phyloP scores from a whole-genome alignment of 2,888 invertebrate genomes.

The Auanema sp. region DNA sequence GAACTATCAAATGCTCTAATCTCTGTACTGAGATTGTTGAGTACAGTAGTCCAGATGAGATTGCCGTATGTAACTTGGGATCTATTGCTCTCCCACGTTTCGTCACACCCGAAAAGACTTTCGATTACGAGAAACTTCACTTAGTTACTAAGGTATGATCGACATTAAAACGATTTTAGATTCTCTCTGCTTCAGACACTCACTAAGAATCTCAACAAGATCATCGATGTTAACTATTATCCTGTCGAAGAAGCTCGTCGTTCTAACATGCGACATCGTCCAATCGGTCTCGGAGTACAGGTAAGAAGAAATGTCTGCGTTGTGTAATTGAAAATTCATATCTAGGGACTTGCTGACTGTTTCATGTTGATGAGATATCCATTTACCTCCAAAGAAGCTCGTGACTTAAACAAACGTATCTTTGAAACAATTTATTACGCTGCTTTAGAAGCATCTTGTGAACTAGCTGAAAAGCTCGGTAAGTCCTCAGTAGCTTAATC shows the following conservation, averaged over 20 bases:
- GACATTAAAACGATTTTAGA: too few relatives aligned
- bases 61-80: conserved; percentile 96
- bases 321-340: too few relatives aligned
- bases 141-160: conserved; percentile 70
- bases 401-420: conserved; percentile 85
- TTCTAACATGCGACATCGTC: conserved; percentile 80
- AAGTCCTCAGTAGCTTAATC: neutral
- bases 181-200: conserved; percentile 74
- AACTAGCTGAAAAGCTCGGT: conserved; percentile 82
- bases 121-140: conserved; percentile 84
- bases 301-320: conserved; percentile 14
- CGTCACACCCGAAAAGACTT: conserved; percentile 77
- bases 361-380: conserved; percentile 89
- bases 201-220: conserved; percentile 89
- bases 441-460: conserved; percentile 93
- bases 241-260: conserved; percentile 79
- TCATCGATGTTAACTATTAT: conserved; percentile 94
- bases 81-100: conserved; percentile 95
- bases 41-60: conserved; percentile 71
- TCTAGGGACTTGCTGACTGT: conserved; percentile 87
- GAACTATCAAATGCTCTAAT: conserved; percentile 96
- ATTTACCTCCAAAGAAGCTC: conserved; percentile 85
- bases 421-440: conserved; percentile 97
- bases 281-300: conserved; percentile 86
- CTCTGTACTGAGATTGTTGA: conserved; percentile 96